Percentiles rank a stretch among this genome's conserved stretches.
Conservation (phyloP, 1,140 invertebrate genomes). For the Helicoverpa zea region DNA sequence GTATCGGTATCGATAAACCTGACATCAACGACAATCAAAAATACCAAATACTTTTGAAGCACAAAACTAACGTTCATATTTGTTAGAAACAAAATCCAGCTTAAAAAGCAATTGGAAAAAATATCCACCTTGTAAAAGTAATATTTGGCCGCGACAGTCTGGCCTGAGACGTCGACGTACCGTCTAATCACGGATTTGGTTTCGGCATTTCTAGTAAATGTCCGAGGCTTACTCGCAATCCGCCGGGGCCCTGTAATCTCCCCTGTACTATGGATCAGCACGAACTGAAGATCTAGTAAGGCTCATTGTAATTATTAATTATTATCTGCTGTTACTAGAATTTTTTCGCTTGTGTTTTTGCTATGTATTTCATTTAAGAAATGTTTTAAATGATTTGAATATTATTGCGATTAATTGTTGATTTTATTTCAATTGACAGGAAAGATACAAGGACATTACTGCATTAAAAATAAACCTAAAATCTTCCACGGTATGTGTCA, state of each 20-base stretch:
- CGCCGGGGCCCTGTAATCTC: slow-evolving; percentile 24
- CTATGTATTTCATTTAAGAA: too few relatives aligned
- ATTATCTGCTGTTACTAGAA: not conserved
- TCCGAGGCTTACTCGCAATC: slow-evolving; percentile 7
- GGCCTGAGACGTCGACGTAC: not conserved
- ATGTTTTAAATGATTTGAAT: too few relatives aligned
- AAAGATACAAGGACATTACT: too few relatives aligned
- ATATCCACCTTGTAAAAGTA: not conserved
- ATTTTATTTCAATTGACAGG: too few relatives aligned
- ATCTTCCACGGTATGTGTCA: not conserved
- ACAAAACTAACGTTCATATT: too few relatives aligned
- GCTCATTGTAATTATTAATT: slow-evolving; percentile 37
- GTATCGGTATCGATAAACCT: too few relatives aligned
- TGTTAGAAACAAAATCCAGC: too few relatives aligned
- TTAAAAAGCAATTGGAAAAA: too few relatives aligned
- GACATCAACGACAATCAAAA: too few relatives aligned
- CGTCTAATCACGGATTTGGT: slow-evolving; percentile 24
- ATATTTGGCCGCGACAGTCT: not conserved
- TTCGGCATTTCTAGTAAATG: not conserved
- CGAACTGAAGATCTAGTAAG: slow-evolving; percentile 17
- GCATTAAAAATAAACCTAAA: too few relatives aligned
- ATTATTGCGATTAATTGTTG: too few relatives aligned
- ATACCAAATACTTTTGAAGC: too few relatives aligned
- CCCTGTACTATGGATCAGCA: not conserved
- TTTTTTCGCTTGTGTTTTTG: not conserved